Percentiles rank a stretch among this genome's conserved stretches.
phyloP scores from a whole-genome alignment of 2,888 invertebrate genomes.

The Amphiduros pacificus region DNA sequence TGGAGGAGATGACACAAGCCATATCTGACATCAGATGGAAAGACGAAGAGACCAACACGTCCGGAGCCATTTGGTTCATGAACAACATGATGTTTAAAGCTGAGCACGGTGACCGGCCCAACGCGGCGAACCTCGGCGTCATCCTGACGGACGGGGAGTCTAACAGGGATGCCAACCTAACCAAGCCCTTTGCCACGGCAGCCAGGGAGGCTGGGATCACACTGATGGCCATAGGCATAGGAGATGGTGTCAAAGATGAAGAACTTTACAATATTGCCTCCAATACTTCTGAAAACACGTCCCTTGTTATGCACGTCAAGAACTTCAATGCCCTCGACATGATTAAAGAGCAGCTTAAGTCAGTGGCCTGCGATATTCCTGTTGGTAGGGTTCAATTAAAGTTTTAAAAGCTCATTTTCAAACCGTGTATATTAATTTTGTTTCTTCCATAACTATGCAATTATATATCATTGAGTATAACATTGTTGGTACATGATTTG shows the following conservation, averaged over 20 bases:
- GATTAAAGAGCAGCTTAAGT: neutral
- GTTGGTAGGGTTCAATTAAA: too few species aligned
- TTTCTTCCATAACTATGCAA: too few species aligned
- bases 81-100: constrained; percentile 1
- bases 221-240: constrained; percentile 10
- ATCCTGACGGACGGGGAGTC: constrained; percentile 14
- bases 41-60: constrained; percentile 15
- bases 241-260: neutral
- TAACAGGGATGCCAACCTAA: neutral
- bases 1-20: neutral
- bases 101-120: neutral
- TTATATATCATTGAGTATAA: too few species aligned
- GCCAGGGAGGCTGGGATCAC: constrained; percentile 5
- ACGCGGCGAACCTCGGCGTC: constrained; percentile 7
- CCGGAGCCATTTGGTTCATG: constrained; percentile 14
- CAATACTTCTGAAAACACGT: too few species aligned
- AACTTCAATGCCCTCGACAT: neutral
- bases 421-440: too few species aligned
- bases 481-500: too few species aligned
- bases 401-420: too few species aligned
- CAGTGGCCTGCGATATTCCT: neutral
- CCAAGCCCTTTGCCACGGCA: neutral
- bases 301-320: neutral
- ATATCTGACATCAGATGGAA: constrained; percentile 1
- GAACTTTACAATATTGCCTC: constrained; percentile 26